A percentile compares a stretch with the other conserved stretches of the same genome.
Conservation (phyloP, 2,113 vertebrate genomes). For the Tragulus kanchil region DNA sequence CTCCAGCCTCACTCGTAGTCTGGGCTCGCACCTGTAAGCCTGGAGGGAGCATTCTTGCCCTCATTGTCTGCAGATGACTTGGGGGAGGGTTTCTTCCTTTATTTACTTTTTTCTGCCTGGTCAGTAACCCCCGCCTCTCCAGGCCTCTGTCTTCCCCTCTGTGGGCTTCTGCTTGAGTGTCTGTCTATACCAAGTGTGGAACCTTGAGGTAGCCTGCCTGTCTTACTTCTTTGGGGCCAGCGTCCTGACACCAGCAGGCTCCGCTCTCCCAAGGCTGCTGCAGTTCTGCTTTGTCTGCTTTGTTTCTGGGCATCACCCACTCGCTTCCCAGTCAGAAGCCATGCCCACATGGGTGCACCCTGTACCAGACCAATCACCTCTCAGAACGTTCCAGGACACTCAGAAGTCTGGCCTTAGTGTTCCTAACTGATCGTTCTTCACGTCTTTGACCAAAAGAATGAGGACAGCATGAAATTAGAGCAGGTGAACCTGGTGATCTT, state of each 20-base stretch:
- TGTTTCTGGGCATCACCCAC: neutral
- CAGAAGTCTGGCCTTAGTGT: too few relatives aligned
- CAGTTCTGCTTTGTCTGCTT: too few relatives aligned
- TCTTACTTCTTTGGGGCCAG: neutral
- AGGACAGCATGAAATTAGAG: neutral
- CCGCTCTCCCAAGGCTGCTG: neutral
- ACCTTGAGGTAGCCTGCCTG: neutral
- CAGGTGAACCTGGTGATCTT: neutral
- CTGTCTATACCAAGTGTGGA: neutral
- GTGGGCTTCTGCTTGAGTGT: neutral
- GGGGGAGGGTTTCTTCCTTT: neutral
- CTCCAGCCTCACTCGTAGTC: rapidly evolving
- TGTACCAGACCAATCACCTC: rapidly evolving
- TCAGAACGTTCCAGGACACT: neutral
- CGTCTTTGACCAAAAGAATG: neutral
- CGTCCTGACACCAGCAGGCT: neutral
- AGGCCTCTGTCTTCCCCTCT: neutral
- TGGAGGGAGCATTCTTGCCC: rapidly evolving
- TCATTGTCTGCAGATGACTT: rapidly evolving
- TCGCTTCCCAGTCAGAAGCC: neutral
- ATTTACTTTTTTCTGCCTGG: too few relatives aligned
- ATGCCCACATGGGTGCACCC: rapidly evolving
- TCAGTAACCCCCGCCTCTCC: neutral
- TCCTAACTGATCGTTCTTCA: neutral
- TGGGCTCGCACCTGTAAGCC: rapidly evolving